A percentile compares a stretch with the other conserved stretches of the same genome.
Conservation (phyloP, 2,113 vertebrate species). For the Istiophorus platypterus region DNA sequence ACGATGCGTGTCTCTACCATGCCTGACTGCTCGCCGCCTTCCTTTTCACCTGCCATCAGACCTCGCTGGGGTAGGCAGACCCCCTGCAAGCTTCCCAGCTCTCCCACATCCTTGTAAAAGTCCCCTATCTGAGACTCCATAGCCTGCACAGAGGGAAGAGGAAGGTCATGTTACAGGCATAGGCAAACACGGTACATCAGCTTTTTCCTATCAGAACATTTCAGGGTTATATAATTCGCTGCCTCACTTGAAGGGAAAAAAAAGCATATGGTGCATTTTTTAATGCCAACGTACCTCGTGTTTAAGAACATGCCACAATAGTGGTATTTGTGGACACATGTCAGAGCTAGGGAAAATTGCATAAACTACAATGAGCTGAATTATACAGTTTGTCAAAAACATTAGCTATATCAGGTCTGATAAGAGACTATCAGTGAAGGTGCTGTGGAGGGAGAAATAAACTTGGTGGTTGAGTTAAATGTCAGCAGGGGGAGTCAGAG, state of each 20-base stretch:
- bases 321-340: slow-evolving; percentile 4
- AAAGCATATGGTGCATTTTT: slow-evolving; percentile 51
- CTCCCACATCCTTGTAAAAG: slow-evolving; percentile 86
- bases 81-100: slow-evolving; percentile 83
- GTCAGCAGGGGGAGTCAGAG: neutral
- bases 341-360: slow-evolving; percentile 25
- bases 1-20: slow-evolving; percentile 88
- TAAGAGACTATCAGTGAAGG: slow-evolving; percentile 17
- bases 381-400: slow-evolving; percentile 41
- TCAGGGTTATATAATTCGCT: slow-evolving; percentile 56
- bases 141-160: slow-evolving; percentile 78
- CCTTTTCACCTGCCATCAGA: slow-evolving; percentile 83
- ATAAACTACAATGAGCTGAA: slow-evolving; percentile 47
- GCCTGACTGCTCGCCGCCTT: slow-evolving; percentile 82
- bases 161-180: slow-evolving; percentile 63
- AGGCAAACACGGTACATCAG: slow-evolving; percentile 43
- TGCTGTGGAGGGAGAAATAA: slow-evolving; percentile 3
- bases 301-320: slow-evolving; percentile 5
- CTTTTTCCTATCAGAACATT: slow-evolving; percentile 45
- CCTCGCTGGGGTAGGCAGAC: slow-evolving; percentile 87
- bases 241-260: slow-evolving; percentile 27
- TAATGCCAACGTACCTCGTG: slow-evolving; percentile 47
- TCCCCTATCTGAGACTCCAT: slow-evolving; percentile 92
- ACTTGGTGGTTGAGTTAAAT: neutral
- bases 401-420: neutral